Base-by-base conservation (phyloP, 2,797 vertebrate species). In the Poecilia velifera region DNA sequence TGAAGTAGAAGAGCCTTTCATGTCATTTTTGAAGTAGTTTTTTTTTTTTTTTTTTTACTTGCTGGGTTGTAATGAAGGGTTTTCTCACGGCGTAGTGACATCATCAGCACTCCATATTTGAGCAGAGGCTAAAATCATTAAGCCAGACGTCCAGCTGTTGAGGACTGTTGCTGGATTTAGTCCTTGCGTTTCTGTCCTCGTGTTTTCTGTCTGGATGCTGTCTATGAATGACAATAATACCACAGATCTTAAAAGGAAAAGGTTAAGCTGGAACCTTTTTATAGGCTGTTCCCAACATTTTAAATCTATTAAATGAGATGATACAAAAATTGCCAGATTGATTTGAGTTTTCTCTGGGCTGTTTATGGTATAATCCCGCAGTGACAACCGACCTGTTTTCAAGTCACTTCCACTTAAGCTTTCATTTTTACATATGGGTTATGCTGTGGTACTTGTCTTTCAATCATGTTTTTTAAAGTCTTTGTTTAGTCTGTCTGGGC, bases 1-100 rank as follows among this genome's bases (percentile, higher is more conserved):
- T 90, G 79, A 90, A 91, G 82, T 86, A 72, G 70, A 87, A 78
- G 80, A 79, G 36, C 39, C 57, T 46, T 76, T n/a, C 9, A 46
- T 82, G 34, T 43, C 78, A 55, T 79, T 84, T 79, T 73, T 76
- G 51, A 84, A 79, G 74, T 73, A 22, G 18, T 22, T 34, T 81
- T 39, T 39, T 39, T 39, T 39, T 39, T 39, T 34, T 34, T 41
- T 34, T 41, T 41, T 83, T 55, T 82, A 77, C 78, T 72, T 46
- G 73, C 41, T 64, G 43, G 80, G 53, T 28, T 59, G 22, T 45
- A n/a, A 55, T 36, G 20, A 46, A 57, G 36, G 31, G 31, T 6
- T 6, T 34, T 64, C 16, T 36, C 16, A 34, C 34, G 28, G 6
- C 2, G 5, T 34, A 34, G 31, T 34, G 59, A 34, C 31, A 64